phyloP scores from a whole-genome alignment of 2,113 vertebrate genomes.

The Mesembrinibis cayennensis region DNA sequence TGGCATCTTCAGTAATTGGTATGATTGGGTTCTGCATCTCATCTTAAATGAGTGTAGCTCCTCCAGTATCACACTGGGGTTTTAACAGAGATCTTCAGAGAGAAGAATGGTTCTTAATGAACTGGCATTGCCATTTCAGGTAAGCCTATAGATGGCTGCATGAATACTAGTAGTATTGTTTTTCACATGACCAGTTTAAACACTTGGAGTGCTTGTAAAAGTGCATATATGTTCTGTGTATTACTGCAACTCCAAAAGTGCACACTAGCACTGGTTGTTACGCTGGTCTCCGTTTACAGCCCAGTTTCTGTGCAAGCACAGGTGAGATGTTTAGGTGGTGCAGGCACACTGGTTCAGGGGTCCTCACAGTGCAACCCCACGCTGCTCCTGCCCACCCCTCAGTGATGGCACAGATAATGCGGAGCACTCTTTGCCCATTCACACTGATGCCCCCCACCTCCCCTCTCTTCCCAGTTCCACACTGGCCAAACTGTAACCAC shows the following conservation, averaged over 20 bases:
- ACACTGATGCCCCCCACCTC: background rate
- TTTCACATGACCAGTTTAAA: background rate
- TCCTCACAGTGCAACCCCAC: background rate
- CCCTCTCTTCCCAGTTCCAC: background rate
- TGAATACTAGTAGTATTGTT: background rate
- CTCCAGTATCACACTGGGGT: background rate
- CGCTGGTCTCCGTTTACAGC: background rate
- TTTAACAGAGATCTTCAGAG: background rate
- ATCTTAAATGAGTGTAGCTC: background rate
- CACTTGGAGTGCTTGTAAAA: background rate
- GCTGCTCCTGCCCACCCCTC: background rate
- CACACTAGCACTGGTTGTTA: rapidly evolving
- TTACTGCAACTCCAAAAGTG: background rate
- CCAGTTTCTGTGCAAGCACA: background rate
- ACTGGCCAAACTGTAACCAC: background rate
- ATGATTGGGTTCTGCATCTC: background rate
- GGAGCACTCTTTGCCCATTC: background rate
- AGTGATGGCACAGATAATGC: background rate
- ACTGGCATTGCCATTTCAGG: background rate
- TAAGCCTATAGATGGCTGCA: background rate
- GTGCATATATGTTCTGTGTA: background rate
- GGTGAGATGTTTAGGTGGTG: background rate
- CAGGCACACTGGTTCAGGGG: background rate
- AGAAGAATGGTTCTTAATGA: background rate
- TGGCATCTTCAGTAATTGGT: background rate